phyloP scores from a whole-genome alignment of 2,113 vertebrate species.

The Sturnus vulgaris region DNA sequence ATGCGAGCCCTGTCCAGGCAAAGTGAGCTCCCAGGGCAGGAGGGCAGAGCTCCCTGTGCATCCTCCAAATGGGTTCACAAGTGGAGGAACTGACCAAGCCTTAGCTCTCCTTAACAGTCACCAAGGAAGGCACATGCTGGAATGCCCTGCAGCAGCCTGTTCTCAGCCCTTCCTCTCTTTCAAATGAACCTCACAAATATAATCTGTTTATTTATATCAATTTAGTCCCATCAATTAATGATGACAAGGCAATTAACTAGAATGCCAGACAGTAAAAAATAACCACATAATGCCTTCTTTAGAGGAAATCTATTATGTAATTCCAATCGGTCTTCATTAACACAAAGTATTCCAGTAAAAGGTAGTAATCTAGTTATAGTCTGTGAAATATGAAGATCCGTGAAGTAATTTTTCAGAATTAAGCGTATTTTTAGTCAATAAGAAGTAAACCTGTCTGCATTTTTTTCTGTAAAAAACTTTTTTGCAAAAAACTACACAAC shows the following conservation, averaged over 20 bases:
- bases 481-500: neutral
- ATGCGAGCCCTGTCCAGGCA: fast-evolving
- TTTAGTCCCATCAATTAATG: slow-evolving; percentile 61
- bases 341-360: slow-evolving; percentile 58
- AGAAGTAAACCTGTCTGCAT: neutral
- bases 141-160: neutral
- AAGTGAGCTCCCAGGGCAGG: no score
- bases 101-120: neutral
- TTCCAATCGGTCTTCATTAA: slow-evolving; percentile 63
- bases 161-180: neutral
- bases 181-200: slow-evolving; percentile 7
- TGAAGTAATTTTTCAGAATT: slow-evolving; percentile 53
- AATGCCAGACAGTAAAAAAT: slow-evolving; percentile 59
- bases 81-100: neutral
- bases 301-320: slow-evolving; percentile 61
- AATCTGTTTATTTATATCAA: slow-evolving; percentile 63
- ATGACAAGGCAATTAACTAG: slow-evolving; percentile 67
- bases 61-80: neutral
- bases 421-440: slow-evolving; percentile 4
- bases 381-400: slow-evolving; percentile 17
- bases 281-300: slow-evolving; percentile 52
- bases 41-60: neutral
- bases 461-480: neutral
- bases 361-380: slow-evolving; percentile 56
- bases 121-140: fast-evolving